Evolutionary conservation across 2,888 invertebrate species (phyloP), one percentile per base, ranked within the genome.

Genomic region (Lasioglossum morio): DNA sequence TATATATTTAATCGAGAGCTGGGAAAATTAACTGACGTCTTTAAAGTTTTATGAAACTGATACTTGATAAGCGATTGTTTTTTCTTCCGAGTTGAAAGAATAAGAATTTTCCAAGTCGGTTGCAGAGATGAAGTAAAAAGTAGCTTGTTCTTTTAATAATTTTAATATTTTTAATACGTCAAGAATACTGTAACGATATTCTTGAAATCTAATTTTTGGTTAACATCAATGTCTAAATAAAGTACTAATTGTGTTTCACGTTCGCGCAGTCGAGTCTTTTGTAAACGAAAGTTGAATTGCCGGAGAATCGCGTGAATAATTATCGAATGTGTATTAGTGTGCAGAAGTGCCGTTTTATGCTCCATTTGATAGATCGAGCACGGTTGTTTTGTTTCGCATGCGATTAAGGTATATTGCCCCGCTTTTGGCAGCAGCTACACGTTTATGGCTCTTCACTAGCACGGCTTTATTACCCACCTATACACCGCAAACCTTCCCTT

Each of bases 391-490:
- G 72, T 81, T 46, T 60, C 27, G 60, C 60, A 72, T 75, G 48
- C 72, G 37, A 72, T 76, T 57, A 72, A 69, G 16, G 40, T 46
- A 23, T 75, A 76, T 72, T 63, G 69, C 60, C 60, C 60, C 27
- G 46, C 27, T 81, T 77, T 63, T n/a, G 60, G n/a, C 37, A 72
- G 72, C 19, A 34, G 76, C 76, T 27, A 72, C 81, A 81, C 57
- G 66, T 77, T 82, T 77, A 82, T 53, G 57, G 78, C 57, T 53
- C 37, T 57, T 70, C 74, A 48, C 66, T 60, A 37, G 23, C 60
- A 60, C 69, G 60, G 70, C 60, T 84, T 84, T 75, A 78, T 84
- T 81, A 74, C 60, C 74, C 34, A 30, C 72, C 40, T 60, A 2
- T 34, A 43, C 48, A n/a, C 63, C 48, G 79, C 70, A 53, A 63